Evolutionary conservation across 2,113 vertebrate species (phyloP), one percentile per base, ranked within the genome.

Genomic region (Peromyscus maniculatus): DNA sequence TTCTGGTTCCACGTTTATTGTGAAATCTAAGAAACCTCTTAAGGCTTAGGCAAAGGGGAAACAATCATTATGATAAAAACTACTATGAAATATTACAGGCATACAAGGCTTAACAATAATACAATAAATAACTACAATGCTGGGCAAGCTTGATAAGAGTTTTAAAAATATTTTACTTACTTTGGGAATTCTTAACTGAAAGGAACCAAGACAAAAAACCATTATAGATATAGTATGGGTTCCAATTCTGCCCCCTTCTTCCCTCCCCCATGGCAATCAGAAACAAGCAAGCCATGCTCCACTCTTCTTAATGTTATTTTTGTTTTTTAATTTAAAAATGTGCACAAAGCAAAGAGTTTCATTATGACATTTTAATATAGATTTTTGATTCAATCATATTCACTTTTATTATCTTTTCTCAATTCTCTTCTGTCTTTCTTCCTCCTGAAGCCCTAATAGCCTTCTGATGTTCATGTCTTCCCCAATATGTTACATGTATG

Each of bases 181-280:
- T 96, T 96, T 88, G 59, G 49, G 91, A 52, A 77, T 59, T 92
- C 43, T 90, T 74, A 13, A 33, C 77, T 69, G 46, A 83, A 95
- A 71, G 87, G 84, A 89, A 84, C 3, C 46, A 28, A 78, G 52
- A 28, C 16, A 67, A 75, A 5, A 90, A 67, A 86, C 66, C 55
- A 75, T 66, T 93, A 59, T 6, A 90, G 46, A 64, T 64, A 46
- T 0, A 49, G 6, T 77, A 86, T 21, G 8, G 17, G 84, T 3
- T 13, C 12, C 7, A 64, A 13, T 87, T 87, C 64, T 31, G 57
- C 31, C 31, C 57, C 79, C 66, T 80, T 71, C 13, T 87, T 80
- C 43, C n/a, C 17, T 92, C 36, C 21, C 5, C 36, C 84, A 16
- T 57, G 89, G 17, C 26, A 83, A 59, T 64, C 10, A 91, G 49